Evolutionary conservation across 2,113 vertebrate species (phyloP), one percentile per base, ranked within the genome.

Genomic region (Semnornis frantzii): DNA sequence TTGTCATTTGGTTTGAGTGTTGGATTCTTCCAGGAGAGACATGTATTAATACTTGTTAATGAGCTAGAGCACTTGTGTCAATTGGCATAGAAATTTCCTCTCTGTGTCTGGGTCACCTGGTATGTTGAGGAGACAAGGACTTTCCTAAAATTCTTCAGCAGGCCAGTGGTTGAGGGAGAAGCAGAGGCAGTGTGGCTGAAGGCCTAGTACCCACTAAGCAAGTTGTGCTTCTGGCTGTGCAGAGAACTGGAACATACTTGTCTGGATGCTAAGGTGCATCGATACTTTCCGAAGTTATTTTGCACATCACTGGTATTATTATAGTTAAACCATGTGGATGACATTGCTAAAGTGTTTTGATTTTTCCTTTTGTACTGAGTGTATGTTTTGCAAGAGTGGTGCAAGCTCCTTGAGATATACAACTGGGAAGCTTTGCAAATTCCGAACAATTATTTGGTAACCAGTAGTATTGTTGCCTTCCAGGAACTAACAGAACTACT

Each of bases 371-470:
- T 14, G 3, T 7, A 20, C 4, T 14, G 24, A 69, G 24, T 9
- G 9, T 44, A 65, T 13, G 16, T 87, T 91, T 91, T 62, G n/a
- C 46, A n/a, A n/a, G n/a, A 65, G 8, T 27, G 8, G 10, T 73
- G 17, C 0, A 0, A 27, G 6, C 3, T 69, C 6, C 16, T 64
- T 42, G 4, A 39, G 23, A 14, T 63, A 27, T 23, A n/a, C 46
- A 59, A 1, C 28, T 50, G 27, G 20, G 15, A 50, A 39, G 6
- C 12, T 46, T 66, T 85, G 50, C 21, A 66, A 46, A 71, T 52
- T 44, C 60, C 8, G 13, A 83, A 21, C 18, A 10, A 1, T 25
- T 31, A 28, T 18, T 81, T 81, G 62, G 28, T 85, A 52, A 30
- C 24, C 6, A 31, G 23, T 37, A 42, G 14, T 48, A 17, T 30